Evolutionary conservation across 2,797 vertebrate species (phyloP).

Genomic region (Myotis myotis): DNA sequence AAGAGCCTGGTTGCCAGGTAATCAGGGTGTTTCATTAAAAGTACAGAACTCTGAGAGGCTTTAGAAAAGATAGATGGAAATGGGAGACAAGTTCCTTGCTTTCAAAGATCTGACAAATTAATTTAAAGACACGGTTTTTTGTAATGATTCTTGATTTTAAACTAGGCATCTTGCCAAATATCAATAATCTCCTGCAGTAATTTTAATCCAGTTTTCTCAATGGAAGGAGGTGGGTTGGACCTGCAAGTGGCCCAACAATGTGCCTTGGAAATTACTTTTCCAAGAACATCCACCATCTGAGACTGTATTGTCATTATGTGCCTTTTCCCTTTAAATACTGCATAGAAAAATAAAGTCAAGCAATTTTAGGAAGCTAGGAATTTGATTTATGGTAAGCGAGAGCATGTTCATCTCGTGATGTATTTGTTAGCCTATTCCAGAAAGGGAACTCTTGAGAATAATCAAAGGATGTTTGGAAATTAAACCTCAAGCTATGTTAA

Average conservation of each 20-base stretch:
- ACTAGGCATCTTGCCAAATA: not conserved
- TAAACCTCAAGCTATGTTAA: not conserved
- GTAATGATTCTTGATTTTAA: not conserved
- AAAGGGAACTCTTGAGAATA: not conserved
- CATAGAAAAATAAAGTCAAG: not conserved
- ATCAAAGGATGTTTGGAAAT: constrained; percentile 26
- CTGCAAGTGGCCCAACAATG: not conserved
- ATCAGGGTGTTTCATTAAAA: not conserved
- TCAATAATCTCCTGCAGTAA: not conserved
- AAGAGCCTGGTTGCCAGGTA: not conserved
- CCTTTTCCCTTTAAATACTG: not conserved
- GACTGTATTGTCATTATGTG: not conserved
- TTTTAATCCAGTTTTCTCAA: not conserved
- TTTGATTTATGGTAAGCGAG: not conserved
- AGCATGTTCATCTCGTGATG: not conserved
- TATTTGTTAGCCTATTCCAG: not conserved
- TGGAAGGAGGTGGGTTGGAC: not conserved
- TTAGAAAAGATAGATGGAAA: not conserved
- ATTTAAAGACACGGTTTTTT: not conserved
- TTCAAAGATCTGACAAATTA: not conserved
- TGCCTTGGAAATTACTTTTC: not conserved
- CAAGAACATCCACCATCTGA: not conserved
- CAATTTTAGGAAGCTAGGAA: constrained; percentile 19
- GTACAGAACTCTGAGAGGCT: not conserved
- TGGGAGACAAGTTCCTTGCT: not conserved